These are phyloP conservation scores for Camponotus pennsylvanicus DNA, from an alignment of 1,140 invertebrate genomes.

Conservation along the genomic window DNA sequence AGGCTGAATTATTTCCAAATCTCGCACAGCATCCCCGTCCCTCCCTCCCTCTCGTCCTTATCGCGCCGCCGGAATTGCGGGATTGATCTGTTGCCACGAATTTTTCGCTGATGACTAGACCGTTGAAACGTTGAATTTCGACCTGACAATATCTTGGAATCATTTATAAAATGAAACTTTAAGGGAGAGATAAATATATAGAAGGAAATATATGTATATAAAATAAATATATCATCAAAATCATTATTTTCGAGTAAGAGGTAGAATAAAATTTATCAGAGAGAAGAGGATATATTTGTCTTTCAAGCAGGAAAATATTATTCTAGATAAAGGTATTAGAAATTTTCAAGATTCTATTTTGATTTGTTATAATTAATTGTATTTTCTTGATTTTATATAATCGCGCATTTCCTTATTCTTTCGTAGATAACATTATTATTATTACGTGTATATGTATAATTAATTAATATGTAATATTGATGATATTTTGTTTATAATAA, in stretches of 20 bases:
- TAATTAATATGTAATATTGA: too few relatives aligned
- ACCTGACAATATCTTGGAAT: not conserved
- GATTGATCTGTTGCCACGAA: conserved; percentile 62
- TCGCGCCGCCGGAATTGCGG: conserved; percentile 24
- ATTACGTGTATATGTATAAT: not conserved
- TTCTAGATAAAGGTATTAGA: not conserved
- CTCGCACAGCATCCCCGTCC: conserved; percentile 39
- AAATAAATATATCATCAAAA: not conserved
- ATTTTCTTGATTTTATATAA: not conserved
- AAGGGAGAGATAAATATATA: not conserved
- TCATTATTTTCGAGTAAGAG: not conserved
- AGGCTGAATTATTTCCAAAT: conserved; percentile 60
- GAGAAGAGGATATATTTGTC: not conserved
- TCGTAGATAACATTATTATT: not conserved
- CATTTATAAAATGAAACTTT: not conserved
- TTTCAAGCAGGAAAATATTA: conserved; percentile 6
- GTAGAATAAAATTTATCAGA: not conserved
- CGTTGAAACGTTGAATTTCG: not conserved
- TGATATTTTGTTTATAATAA: not conserved
- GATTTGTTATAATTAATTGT: not conserved
- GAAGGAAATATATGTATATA: too few relatives aligned
- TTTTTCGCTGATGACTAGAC: conserved; percentile 7
- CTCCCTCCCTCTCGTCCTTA: not conserved
- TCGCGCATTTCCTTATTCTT: not conserved
- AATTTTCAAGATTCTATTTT: not conserved